Percentiles rank a stretch among this genome's conserved stretches.
Evolutionary conservation across 1,140 invertebrate species (phyloP).

Genomic region (Drosophila bocqueti): DNA sequence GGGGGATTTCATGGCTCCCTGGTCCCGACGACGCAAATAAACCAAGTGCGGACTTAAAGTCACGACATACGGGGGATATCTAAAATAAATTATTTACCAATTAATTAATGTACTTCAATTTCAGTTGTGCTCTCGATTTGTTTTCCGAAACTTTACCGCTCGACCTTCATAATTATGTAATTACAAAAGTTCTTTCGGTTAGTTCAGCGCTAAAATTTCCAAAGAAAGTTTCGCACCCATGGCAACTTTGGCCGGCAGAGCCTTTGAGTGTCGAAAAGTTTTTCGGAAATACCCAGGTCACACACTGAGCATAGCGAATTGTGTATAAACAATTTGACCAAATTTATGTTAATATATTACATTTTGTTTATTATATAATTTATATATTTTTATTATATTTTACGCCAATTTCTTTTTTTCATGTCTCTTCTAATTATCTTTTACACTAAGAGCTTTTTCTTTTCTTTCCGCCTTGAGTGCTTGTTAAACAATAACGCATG

Average conservation of each 20-base stretch:
- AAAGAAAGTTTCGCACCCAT: slow-evolving; percentile 66
- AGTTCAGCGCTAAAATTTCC: slow-evolving; percentile 45
- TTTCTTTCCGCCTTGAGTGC: no score
- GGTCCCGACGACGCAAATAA: slow-evolving; percentile 27
- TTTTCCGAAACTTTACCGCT: slow-evolving; percentile 56
- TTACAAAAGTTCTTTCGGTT: slow-evolving; percentile 71
- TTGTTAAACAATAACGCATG: no score
- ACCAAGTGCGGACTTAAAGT: slow-evolving; percentile 24
- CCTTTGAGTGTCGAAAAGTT: slow-evolving; percentile 63
- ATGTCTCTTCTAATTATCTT: no score
- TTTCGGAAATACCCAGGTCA: slow-evolving; percentile 27
- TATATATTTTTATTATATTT: no score
- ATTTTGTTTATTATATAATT: no score
- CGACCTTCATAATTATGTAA: slow-evolving; percentile 82
- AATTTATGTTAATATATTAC: neutral
- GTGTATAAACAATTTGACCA: neutral
- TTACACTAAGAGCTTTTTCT: no score
- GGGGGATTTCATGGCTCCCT: neutral
- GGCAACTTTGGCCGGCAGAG: slow-evolving; percentile 63
- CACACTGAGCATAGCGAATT: slow-evolving; percentile 1
- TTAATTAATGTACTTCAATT: slow-evolving; percentile 80
- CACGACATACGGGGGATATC: slow-evolving; percentile 9
- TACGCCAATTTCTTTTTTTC: no score
- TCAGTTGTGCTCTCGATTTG: slow-evolving; percentile 53
- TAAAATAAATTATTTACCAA: slow-evolving; percentile 75